A percentile compares a stretch with the other conserved stretches of the same genome.
Evolutionary conservation across 2,797 vertebrate species (phyloP).

Genomic region (Pristis pectinata): DNA sequence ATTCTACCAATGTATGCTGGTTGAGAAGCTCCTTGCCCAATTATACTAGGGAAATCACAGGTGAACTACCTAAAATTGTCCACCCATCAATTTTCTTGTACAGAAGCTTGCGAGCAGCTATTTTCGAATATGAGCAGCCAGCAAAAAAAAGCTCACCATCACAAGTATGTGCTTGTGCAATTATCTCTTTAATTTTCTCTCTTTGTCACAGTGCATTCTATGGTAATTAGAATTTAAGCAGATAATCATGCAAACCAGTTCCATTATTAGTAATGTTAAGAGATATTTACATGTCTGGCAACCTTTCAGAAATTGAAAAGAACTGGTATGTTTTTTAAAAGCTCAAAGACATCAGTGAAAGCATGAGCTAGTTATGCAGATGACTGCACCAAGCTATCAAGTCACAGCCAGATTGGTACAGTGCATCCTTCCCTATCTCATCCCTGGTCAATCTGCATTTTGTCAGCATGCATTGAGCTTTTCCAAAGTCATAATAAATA

Average conservation of each 20-base stretch:
- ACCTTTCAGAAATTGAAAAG: not conserved
- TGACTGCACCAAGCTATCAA: not conserved
- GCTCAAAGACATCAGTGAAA: not conserved
- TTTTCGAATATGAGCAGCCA: not conserved
- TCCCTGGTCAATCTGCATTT: constrained; percentile 17
- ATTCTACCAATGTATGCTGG: not conserved
- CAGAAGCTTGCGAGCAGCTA: not conserved
- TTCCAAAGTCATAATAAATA: constrained; percentile 2
- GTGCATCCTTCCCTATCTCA: constrained; percentile 9
- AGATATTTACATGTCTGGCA: not conserved
- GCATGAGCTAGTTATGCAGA: not conserved
- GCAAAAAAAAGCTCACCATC: not conserved
- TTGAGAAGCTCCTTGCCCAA: not conserved
- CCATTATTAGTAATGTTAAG: not conserved
- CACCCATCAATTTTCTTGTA: not conserved
- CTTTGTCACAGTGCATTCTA: not conserved
- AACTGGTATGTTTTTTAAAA: not conserved
- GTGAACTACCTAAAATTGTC: not conserved
- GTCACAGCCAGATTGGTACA: not conserved
- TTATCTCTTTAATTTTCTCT: not conserved
- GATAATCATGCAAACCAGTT: not conserved
- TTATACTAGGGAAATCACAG: not conserved
- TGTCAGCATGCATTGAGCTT: not conserved
- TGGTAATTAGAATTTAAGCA: not conserved
- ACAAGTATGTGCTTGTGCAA: not conserved